These are phyloP conservation scores for Chorisops tibialis DNA, from an alignment of 2,888 invertebrate species.

Conservation along the genomic window DNA sequence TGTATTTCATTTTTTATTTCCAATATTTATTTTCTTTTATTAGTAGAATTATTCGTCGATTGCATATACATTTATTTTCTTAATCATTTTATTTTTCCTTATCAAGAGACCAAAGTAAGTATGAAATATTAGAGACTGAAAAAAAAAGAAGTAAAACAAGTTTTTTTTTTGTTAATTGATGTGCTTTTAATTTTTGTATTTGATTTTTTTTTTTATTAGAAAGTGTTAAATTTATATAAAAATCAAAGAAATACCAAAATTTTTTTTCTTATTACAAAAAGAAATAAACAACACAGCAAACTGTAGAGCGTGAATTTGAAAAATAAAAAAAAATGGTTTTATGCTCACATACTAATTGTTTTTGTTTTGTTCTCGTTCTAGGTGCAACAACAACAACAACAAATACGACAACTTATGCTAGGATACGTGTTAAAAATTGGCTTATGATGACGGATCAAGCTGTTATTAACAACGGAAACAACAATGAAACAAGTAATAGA, in stretches of 20 bases:
- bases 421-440: conserved; percentile 52
- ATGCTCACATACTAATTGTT: conserved; percentile 27
- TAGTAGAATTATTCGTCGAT: neutral
- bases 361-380: conserved; percentile 20
- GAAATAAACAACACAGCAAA: conserved; percentile 9
- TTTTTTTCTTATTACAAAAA: neutral
- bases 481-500: conserved; percentile 33
- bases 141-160: neutral
- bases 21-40: neutral
- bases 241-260: neutral
- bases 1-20: neutral
- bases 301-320: neutral
- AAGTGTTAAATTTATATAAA: neutral
- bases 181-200: neutral
- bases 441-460: conserved; percentile 48
- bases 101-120: too few relatives aligned
- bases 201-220: neutral
- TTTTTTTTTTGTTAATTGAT: neutral
- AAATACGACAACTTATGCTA: conserved; percentile 36
- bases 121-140: neutral
- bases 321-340: neutral
- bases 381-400: conserved; percentile 16
- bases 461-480: neutral
- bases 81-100: neutral
- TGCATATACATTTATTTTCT: neutral